phyloP scores from a whole-genome alignment of 2,888 invertebrate species.

The Marronus borbonicus region DNA sequence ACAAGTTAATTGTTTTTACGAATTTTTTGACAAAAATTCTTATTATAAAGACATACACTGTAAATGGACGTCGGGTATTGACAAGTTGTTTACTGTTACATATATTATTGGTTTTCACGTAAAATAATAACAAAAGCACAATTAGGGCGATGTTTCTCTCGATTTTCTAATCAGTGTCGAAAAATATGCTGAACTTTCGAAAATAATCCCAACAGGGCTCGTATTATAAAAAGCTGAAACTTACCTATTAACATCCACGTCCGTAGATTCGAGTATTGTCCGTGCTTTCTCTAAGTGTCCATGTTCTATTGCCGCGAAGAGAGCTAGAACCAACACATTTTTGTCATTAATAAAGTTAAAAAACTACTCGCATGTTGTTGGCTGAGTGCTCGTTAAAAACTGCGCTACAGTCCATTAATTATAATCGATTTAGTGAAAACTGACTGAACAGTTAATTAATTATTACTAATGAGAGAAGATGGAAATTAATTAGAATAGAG shows the following conservation, averaged over 20 bases:
- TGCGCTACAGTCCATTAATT: not conserved
- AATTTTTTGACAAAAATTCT: too few species aligned
- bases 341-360: slow-evolving; percentile 3
- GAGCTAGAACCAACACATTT: slow-evolving; percentile 79
- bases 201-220: too few species aligned
- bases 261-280: slow-evolving; percentile 92
- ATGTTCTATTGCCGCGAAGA: slow-evolving; percentile 96
- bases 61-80: too few species aligned
- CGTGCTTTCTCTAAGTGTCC: slow-evolving; percentile 94
- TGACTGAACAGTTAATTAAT: not conserved
- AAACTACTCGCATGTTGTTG: too few species aligned
- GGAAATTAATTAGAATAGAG: not conserved
- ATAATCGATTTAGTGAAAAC: not conserved
- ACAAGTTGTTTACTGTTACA: too few species aligned
- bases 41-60: too few species aligned
- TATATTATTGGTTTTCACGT: too few species aligned
- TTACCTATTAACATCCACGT: slow-evolving; percentile 95
- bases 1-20: too few species aligned
- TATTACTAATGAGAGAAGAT: not conserved
- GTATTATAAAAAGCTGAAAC: slow-evolving; percentile 48
- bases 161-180: too few species aligned
- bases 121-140: too few species aligned
- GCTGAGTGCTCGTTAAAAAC: not conserved
- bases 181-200: too few species aligned
- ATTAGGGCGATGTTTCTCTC: too few species aligned